Conservation (phyloP, 2,888 invertebrate species). For the Cyclophora punctaria region DNA sequence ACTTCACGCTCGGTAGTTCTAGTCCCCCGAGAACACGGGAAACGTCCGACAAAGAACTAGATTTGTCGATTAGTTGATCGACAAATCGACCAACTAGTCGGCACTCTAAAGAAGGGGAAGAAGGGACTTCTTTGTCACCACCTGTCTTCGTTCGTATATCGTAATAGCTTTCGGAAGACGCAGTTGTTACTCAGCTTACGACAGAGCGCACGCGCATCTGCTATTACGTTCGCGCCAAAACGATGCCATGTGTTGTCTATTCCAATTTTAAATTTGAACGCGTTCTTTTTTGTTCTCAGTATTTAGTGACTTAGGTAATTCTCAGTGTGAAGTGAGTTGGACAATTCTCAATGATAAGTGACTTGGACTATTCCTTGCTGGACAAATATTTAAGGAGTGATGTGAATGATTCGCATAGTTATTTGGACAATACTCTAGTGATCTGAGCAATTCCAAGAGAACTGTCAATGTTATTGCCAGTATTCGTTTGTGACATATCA, state of each 20-base stretch:
- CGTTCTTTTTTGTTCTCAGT: no score
- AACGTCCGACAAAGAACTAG: background rate
- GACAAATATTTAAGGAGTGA: no score
- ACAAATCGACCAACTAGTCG: constrained; percentile 33
- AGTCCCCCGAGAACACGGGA: constrained; percentile 12
- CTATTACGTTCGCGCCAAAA: constrained; percentile 54
- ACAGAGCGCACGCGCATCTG: constrained; percentile 60
- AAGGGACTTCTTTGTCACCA: constrained; percentile 63
- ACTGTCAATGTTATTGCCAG: no score
- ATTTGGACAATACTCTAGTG: no score
- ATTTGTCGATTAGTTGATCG: constrained; percentile 14
- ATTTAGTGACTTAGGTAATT: no score
- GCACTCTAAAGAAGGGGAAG: constrained; percentile 50
- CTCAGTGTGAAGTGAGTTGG: no score
- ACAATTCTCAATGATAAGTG: no score
- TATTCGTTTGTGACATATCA: constrained; percentile 1
- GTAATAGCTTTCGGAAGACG: constrained; percentile 66
- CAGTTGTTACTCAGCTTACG: constrained; percentile 37
- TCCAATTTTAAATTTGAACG: no score
- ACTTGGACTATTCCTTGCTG: no score
- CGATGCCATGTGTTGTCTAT: constrained; percentile 25
- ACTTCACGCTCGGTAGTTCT: constrained; percentile 10
- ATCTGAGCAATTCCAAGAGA: no score
- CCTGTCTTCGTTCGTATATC: constrained; percentile 40
- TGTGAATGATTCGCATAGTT: no score